A percentile compares a stretch with the other conserved stretches of the same genome.
phyloP scores from a whole-genome alignment of 2,797 vertebrate species.

The Gila robusta region DNA sequence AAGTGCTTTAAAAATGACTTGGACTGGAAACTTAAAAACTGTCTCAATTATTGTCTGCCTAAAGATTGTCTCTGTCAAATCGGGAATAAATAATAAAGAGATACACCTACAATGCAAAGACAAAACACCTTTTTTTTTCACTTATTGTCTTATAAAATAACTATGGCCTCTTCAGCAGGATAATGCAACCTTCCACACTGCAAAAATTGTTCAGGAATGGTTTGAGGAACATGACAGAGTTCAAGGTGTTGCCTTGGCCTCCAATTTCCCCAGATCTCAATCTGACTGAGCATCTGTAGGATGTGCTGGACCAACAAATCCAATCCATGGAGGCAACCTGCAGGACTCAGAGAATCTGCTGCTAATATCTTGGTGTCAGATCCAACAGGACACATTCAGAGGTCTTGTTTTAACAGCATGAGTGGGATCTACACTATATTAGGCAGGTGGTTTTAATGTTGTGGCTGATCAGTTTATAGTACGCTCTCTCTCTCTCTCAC shows the following conservation, averaged over 20 bases:
- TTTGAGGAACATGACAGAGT: not conserved
- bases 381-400: not conserved
- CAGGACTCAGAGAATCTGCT: not conserved
- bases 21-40: not conserved
- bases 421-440: not conserved
- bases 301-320: not conserved
- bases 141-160: not conserved
- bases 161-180: not conserved
- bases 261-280: not conserved
- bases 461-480: not conserved
- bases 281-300: not conserved
- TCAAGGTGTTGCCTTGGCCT: not conserved
- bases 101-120: not conserved
- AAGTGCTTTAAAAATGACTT: not conserved
- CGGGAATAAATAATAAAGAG: not conserved
- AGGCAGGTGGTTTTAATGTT: constrained; percentile 3
- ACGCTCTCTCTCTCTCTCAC: not conserved
- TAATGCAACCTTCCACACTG: not conserved
- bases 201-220: not conserved
- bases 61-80: not conserved
- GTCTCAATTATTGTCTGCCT: not conserved
- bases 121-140: not conserved
- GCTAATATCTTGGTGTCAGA: not conserved
- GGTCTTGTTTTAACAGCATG: not conserved
- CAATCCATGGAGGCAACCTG: not conserved